These are phyloP conservation scores for Calliphora vomitoria DNA, from an alignment of 2,888 invertebrate species.

Conservation along the genomic window DNA sequence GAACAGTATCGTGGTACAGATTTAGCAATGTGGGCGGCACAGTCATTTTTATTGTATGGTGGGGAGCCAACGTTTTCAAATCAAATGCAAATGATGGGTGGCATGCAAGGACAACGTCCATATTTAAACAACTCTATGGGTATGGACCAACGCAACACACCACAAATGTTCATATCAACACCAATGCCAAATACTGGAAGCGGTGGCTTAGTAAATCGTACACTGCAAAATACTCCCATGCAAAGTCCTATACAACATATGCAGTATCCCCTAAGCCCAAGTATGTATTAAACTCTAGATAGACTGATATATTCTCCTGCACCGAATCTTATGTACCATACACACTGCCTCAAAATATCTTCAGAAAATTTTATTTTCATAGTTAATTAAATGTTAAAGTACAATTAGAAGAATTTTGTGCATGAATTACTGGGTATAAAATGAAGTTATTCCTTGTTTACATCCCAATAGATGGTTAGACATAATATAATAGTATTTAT, in stretches of 20 bases:
- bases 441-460: no score
- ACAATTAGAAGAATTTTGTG: no score
- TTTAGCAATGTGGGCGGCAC: slow-evolving; percentile 93
- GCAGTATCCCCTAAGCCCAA: slow-evolving; percentile 84
- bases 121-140: slow-evolving; percentile 61
- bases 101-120: slow-evolving; percentile 22
- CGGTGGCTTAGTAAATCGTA: slow-evolving; percentile 69
- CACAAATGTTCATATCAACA: slow-evolving; percentile 83
- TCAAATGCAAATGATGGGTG: slow-evolving; percentile 77
- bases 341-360: no score
- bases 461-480: no score
- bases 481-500: no score
- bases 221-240: slow-evolving; percentile 74
- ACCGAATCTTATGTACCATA: no score
- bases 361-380: no score
- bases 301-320: background rate
- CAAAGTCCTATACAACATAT: slow-evolving; percentile 84
- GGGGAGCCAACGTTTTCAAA: slow-evolving; percentile 87
- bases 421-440: no score
- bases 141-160: slow-evolving; percentile 75
- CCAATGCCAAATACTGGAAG: slow-evolving; percentile 79
- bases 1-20: slow-evolving; percentile 86
- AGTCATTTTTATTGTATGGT: slow-evolving; percentile 96
- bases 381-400: no score
- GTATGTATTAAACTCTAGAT: slow-evolving; percentile 78